Percentiles rank a stretch among this genome's conserved stretches.
phyloP scores from a whole-genome alignment of 1,140 invertebrate genomes.

The Caerostris darwini region DNA sequence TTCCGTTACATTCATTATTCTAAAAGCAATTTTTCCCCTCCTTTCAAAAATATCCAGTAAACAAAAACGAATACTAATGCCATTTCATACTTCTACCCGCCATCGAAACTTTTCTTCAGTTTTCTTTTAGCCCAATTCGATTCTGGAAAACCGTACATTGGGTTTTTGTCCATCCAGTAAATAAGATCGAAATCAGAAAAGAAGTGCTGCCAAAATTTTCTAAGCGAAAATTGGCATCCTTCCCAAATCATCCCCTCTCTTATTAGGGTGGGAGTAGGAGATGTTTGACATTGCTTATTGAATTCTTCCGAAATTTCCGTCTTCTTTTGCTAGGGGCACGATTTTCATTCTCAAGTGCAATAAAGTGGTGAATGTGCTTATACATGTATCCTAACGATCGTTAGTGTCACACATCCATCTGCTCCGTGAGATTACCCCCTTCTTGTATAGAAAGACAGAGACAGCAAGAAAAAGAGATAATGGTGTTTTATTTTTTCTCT shows the following conservation, averaged over 20 bases:
- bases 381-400: not conserved
- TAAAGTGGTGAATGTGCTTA: not conserved
- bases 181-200: not conserved
- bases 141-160: not conserved
- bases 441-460: too few species aligned
- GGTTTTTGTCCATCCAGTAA: not conserved
- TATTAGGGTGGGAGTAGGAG: not conserved
- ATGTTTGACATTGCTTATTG: not conserved
- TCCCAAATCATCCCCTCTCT: not conserved
- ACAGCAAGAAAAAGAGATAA: too few species aligned
- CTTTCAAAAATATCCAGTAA: too few species aligned
- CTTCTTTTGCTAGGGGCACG: not conserved
- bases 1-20: too few species aligned
- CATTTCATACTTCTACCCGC: too few species aligned
- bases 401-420: not conserved
- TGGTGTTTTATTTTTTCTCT: too few species aligned
- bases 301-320: slow-evolving; percentile 6
- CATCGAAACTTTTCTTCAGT: too few species aligned
- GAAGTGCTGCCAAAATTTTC: slow-evolving; percentile 17
- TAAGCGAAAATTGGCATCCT: not conserved
- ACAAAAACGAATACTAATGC: too few species aligned
- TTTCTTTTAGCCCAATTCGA: too few species aligned
- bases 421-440: too few species aligned
- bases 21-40: too few species aligned
- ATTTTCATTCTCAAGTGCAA: too few species aligned